These are phyloP conservation scores for Malurus cyaneus DNA, from an alignment of 2,113 vertebrate species.

Conservation along the genomic window DNA sequence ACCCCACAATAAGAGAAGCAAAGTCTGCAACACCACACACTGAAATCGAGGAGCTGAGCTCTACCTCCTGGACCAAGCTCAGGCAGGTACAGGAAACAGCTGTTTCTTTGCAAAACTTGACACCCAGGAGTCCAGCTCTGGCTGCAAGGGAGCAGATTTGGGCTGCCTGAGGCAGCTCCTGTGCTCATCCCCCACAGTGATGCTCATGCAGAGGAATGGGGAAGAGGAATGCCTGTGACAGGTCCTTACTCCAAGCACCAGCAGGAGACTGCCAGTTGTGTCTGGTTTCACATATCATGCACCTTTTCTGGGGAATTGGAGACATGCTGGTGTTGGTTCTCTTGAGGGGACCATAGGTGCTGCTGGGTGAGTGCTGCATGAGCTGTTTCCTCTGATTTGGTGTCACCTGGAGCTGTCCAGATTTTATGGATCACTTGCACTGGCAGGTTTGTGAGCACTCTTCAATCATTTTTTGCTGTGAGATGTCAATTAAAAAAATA, in stretches of 20 bases:
- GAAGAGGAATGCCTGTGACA: neutral
- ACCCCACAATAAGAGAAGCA: neutral
- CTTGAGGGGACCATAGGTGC: neutral
- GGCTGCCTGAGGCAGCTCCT: neutral
- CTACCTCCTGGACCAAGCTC: neutral
- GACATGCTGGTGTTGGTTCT: neutral
- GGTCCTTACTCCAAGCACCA: neutral
- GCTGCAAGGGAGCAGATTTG: fast-evolving
- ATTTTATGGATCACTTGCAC: neutral
- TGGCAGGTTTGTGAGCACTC: neutral
- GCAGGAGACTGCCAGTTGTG: fast-evolving
- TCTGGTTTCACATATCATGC: neutral
- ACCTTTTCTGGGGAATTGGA: neutral
- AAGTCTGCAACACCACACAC: neutral
- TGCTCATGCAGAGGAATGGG: fast-evolving
- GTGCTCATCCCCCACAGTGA: fast-evolving
- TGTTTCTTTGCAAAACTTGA: neutral
- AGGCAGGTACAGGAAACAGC: neutral
- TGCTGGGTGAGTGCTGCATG: neutral
- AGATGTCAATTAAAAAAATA: neutral
- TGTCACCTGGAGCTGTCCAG: neutral
- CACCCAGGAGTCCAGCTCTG: neutral
- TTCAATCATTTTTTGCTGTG: neutral
- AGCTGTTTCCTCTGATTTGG: neutral
- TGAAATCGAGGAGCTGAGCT: fast-evolving